Conservation (phyloP, 2,888 invertebrate species). For the Eristalinus sepulchralis region DNA sequence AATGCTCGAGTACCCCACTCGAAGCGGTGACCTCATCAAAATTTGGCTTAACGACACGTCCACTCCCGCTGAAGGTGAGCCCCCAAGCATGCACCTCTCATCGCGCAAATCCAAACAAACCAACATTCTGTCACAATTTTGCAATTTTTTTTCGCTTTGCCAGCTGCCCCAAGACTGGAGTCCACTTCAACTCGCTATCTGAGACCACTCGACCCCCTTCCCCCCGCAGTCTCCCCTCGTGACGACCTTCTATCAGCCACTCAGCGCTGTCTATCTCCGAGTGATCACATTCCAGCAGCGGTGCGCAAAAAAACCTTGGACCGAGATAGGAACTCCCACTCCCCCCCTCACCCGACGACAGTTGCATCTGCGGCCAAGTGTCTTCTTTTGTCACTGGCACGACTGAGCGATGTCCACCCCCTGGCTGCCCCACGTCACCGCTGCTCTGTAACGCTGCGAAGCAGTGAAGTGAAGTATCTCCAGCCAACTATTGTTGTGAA, state of each 20-base stretch:
- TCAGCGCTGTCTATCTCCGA: neutral
- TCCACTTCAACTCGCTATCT: neutral
- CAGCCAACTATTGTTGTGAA: conserved; percentile 34
- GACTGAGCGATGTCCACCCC: neutral
- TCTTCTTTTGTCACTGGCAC: neutral
- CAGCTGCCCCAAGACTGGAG: neutral
- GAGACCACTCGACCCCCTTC: neutral
- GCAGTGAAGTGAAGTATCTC: neutral
- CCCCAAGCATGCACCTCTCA: neutral
- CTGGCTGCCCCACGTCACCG: neutral
- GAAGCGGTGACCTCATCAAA: neutral
- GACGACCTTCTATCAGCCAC: neutral
- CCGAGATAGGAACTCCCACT: neutral
- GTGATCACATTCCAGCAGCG: neutral
- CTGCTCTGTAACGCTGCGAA: neutral
- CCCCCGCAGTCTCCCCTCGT: neutral
- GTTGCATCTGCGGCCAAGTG: neutral
- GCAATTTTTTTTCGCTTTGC: neutral
- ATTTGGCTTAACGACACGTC: neutral
- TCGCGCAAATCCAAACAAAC: neutral
- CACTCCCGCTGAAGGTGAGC: neutral
- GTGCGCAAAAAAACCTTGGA: neutral
- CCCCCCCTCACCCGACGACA: neutral
- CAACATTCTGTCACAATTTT: neutral
- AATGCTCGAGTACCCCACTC: neutral